Percentiles rank a stretch among this genome's conserved stretches.
Evolutionary conservation across 2,888 invertebrate genomes (phyloP).

Genomic region (Calliphora vomitoria): DNA sequence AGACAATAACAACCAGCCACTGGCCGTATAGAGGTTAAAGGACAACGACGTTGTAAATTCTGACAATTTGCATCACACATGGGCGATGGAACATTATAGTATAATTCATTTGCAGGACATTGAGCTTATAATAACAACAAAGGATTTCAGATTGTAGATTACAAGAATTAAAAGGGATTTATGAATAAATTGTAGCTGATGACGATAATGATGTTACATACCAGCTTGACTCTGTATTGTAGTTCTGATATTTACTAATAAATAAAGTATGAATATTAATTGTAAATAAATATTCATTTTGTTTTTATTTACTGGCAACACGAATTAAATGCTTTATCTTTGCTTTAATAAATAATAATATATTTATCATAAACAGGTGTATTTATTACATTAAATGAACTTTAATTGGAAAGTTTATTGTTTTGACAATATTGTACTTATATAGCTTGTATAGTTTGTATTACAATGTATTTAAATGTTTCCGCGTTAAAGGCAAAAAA

Average conservation of each 20-base stretch:
- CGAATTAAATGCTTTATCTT: conserved; percentile 2
- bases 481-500: too few relatives aligned
- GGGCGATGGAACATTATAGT: conserved; percentile 57
- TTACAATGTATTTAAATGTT: too few relatives aligned
- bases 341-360: conserved; percentile 2
- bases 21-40: conserved; percentile 48
- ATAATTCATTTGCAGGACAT: conserved; percentile 62
- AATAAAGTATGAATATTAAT: conserved; percentile 8
- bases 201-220: conserved; percentile 7
- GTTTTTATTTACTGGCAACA: neutral
- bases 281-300: conserved; percentile 8
- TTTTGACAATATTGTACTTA: neutral
- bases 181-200: conserved; percentile 1
- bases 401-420: neutral
- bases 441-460: too few relatives aligned
- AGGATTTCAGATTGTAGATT: conserved; percentile 15
- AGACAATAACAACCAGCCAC: conserved; percentile 68
- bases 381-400: conserved; percentile 4
- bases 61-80: conserved; percentile 72
- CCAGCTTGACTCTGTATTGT: conserved; percentile 8
- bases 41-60: conserved; percentile 63
- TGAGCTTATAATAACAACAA: conserved; percentile 50
- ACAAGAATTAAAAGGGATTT: conserved; percentile 30
- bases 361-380: conserved; percentile 13
- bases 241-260: conserved; percentile 9